Percentiles rank a stretch among this genome's conserved stretches.
These are phyloP conservation scores for Marasmarcha lunaedactyla DNA, from an alignment of 2,888 invertebrate species.

Conservation along the genomic window DNA sequence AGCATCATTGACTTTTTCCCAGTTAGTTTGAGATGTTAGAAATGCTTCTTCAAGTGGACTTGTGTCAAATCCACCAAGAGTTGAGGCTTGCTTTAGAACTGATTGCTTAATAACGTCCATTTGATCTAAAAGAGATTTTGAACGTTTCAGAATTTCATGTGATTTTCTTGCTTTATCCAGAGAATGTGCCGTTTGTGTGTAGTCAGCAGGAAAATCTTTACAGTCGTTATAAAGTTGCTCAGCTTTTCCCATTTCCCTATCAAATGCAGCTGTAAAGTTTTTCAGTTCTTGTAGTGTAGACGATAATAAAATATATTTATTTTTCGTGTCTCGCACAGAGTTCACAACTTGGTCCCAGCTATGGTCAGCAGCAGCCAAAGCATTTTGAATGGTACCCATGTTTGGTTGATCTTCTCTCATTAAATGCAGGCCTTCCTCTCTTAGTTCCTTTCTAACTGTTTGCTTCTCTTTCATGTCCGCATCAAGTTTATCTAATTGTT, in stretches of 20 bases:
- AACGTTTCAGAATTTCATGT: slow-evolving; percentile 79
- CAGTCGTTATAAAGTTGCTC: slow-evolving; percentile 74
- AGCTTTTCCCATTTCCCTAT: slow-evolving; percentile 77
- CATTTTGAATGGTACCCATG: slow-evolving; percentile 83
- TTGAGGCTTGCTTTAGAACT: slow-evolving; percentile 76
- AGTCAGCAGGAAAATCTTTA: slow-evolving; percentile 77
- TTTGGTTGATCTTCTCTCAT: slow-evolving; percentile 87
- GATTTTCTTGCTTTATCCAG: slow-evolving; percentile 82
- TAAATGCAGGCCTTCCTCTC: slow-evolving; percentile 81
- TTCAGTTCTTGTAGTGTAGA: slow-evolving; percentile 81
- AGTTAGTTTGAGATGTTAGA: slow-evolving; percentile 72
- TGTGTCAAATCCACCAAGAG: slow-evolving; percentile 75
- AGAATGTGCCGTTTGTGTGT: slow-evolving; percentile 77
- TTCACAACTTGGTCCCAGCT: slow-evolving; percentile 86
- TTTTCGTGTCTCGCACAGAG: slow-evolving; percentile 78
- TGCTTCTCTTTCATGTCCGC: slow-evolving; percentile 70
- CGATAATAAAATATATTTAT: slow-evolving; percentile 79
- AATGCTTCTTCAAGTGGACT: slow-evolving; percentile 72
- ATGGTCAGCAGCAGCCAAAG: slow-evolving; percentile 80
- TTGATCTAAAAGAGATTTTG: slow-evolving; percentile 80
- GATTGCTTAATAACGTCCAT: slow-evolving; percentile 82
- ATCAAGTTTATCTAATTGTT: slow-evolving; percentile 66
- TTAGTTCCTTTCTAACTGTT: slow-evolving; percentile 76
- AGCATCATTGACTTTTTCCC: slow-evolving; percentile 79
- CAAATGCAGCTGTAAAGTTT: slow-evolving; percentile 78